Evolutionary conservation across 2,797 vertebrate genomes (phyloP).

Genomic region (Mastacembelus armatus): DNA sequence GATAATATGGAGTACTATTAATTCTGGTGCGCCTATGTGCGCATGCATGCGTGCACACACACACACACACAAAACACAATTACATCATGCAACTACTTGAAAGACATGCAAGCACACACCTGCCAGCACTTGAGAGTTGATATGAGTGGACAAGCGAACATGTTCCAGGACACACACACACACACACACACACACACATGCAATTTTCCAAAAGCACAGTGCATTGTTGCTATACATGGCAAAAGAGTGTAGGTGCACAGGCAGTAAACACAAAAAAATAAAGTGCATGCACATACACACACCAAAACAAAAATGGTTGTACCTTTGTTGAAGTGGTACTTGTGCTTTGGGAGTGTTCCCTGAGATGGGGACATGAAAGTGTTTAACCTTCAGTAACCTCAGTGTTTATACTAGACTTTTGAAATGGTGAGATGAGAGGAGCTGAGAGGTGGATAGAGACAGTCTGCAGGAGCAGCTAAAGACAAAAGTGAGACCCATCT

Average conservation of each 20-base stretch:
- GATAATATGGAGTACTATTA: slow-evolving; percentile 39
- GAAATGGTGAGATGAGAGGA: slow-evolving; percentile 35
- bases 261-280: slow-evolving; percentile 6
- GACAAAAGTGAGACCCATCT: slow-evolving; percentile 1
- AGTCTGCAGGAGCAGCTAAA: background rate
- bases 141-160: background rate
- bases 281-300: background rate
- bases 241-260: background rate
- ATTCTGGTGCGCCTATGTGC: slow-evolving; percentile 22
- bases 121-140: slow-evolving; percentile 42
- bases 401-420: slow-evolving; percentile 31
- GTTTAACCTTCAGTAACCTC: slow-evolving; percentile 61
- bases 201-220: slow-evolving; percentile 4
- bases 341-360: slow-evolving; percentile 32
- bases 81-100: slow-evolving; percentile 12
- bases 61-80: no score
- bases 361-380: slow-evolving; percentile 49
- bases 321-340: slow-evolving; percentile 43
- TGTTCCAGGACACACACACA: slow-evolving; percentile 12
- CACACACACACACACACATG: background rate
- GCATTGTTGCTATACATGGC: slow-evolving; percentile 8
- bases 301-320: background rate
- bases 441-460: slow-evolving; percentile 10
- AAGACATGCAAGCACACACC: slow-evolving; percentile 30
- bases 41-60: slow-evolving; percentile 15